A percentile compares a stretch with the other conserved stretches of the same genome.
These are phyloP conservation scores for Corella eumyota DNA, from an alignment of 23 tunicate species.

Conservation along the genomic window DNA sequence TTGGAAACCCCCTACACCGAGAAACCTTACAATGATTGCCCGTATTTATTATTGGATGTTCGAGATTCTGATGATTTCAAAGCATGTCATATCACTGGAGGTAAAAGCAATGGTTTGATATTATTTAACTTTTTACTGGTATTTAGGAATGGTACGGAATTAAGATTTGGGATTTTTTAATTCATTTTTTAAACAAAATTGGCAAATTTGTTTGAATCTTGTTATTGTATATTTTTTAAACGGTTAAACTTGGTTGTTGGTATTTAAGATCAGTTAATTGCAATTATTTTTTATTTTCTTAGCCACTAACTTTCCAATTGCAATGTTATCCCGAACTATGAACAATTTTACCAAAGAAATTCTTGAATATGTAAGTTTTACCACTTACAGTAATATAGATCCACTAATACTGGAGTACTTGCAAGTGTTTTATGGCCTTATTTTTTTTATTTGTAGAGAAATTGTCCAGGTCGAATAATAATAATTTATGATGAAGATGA, in stretches of 20 bases:
- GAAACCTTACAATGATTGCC: constrained; percentile 59
- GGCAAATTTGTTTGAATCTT: too few species aligned
- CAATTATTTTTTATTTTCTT: constrained; percentile 17
- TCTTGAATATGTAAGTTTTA: constrained; percentile 73
- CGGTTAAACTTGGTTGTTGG: neutral
- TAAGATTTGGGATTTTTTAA: too few species aligned
- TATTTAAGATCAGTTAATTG: neutral
- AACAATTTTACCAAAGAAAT: constrained; percentile 81
- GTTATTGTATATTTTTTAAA: too few species aligned
- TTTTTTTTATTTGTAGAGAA: constrained; percentile 32
- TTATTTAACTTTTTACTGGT: neutral
- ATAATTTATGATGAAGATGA: constrained; percentile 95
- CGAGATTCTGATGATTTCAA: constrained; percentile 71
- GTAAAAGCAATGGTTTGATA: constrained; percentile 12
- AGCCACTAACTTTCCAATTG: constrained; percentile 83
- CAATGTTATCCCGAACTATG: constrained; percentile 91
- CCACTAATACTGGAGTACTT: neutral
- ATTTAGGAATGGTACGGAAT: neutral
- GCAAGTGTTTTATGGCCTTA: neutral
- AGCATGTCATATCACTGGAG: constrained; percentile 72
- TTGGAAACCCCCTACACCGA: constrained; percentile 18
- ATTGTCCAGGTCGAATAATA: constrained; percentile 65
- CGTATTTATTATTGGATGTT: constrained; percentile 86
- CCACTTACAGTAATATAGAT: neutral
- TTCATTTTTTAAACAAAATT: too few species aligned